A percentile compares a stretch with the other conserved stretches of the same genome.
Conservation (phyloP, 1,140 invertebrate species). For the Pentalonia nigronervosa region DNA sequence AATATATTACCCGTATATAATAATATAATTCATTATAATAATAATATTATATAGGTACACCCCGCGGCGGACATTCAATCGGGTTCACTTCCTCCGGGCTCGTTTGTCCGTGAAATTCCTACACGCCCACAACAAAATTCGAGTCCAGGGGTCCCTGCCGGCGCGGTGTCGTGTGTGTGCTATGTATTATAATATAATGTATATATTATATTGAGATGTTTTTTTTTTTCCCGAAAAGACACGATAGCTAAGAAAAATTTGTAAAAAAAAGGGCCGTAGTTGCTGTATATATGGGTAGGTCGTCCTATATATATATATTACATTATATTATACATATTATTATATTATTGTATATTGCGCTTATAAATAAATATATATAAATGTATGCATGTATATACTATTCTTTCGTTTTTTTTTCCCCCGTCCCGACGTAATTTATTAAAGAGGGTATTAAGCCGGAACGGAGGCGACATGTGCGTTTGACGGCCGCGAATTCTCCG, state of each 20-base stretch:
- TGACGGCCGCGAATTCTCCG: constrained; percentile 56
- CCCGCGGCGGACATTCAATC: constrained; percentile 48
- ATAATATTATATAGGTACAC: not conserved
- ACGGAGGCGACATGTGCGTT: constrained; percentile 46
- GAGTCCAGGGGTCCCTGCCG: not conserved
- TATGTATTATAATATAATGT: constrained; percentile 1
- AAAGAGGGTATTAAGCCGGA: constrained; percentile 52
- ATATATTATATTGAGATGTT: constrained; percentile 35
- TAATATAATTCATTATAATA: constrained; percentile 1
- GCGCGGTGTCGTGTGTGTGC: too few relatives aligned
- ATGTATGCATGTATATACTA: not conserved
- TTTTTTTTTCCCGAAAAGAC: not conserved
- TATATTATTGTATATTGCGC: constrained; percentile 17
- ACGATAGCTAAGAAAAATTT: not conserved
- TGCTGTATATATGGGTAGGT: not conserved
- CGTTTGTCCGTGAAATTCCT: constrained; percentile 54
- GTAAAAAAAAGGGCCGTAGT: not conserved
- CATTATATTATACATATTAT: not conserved
- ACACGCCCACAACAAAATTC: constrained; percentile 43
- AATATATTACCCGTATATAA: too few relatives aligned
- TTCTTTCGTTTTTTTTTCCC: not conserved
- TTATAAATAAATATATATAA: too few relatives aligned
- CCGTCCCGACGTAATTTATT: constrained; percentile 41
- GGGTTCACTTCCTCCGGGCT: constrained; percentile 44
- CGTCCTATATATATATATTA: too few relatives aligned